Conservation (phyloP, 2,113 vertebrate genomes). For the Upupa epops region DNA sequence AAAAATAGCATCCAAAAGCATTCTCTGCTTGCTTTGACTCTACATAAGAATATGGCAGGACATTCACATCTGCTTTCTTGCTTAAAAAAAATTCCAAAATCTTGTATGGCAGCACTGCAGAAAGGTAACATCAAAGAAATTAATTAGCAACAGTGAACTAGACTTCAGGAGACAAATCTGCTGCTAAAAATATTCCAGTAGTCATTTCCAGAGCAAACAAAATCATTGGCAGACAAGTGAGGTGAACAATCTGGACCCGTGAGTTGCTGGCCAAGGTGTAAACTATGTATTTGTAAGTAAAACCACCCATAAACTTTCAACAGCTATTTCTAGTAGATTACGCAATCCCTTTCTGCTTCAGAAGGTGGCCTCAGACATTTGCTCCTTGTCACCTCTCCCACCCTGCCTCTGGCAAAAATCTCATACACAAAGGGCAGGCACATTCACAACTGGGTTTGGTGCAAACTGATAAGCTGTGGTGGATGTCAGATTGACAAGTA, state of each 20-base stretch:
- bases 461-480: background rate
- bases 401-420: background rate
- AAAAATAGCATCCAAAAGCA: background rate
- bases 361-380: background rate
- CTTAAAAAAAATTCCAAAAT: background rate
- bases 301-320: too few relatives aligned
- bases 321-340: background rate
- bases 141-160: slow-evolving; percentile 64
- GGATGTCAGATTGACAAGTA: background rate
- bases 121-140: slow-evolving; percentile 53
- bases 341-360: background rate
- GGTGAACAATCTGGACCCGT: background rate
- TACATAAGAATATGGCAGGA: background rate
- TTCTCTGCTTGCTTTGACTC: background rate
- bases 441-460: background rate
- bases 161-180: slow-evolving; percentile 52
- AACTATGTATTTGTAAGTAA: too few relatives aligned
- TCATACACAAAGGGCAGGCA: background rate
- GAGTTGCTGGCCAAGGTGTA: too few relatives aligned
- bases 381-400: rapidly evolving
- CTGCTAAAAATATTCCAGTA: slow-evolving; percentile 66
- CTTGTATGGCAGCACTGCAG: background rate
- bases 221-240: slow-evolving; percentile 41
- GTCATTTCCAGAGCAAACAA: slow-evolving; percentile 66
- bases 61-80: background rate